phyloP scores from a whole-genome alignment of 2,888 invertebrate genomes.

The Ganaspis brasiliensis region DNA sequence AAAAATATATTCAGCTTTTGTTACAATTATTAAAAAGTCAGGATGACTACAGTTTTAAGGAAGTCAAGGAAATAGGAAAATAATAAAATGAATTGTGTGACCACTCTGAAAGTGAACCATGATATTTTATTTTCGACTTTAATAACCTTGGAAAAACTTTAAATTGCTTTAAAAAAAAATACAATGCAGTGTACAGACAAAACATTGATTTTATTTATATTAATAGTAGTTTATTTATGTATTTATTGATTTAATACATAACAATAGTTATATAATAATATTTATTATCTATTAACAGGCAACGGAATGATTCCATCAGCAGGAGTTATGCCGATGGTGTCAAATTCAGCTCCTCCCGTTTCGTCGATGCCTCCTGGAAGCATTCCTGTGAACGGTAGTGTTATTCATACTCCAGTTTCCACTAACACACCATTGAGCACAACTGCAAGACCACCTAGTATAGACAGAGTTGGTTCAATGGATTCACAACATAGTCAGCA shows the following conservation, averaged over 20 bases:
- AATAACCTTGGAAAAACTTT: too few relatives aligned
- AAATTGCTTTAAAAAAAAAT: too few relatives aligned
- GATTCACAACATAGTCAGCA: conserved; percentile 82
- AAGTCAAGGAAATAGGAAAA: too few relatives aligned
- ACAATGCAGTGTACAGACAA: too few relatives aligned
- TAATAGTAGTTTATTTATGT: too few relatives aligned
- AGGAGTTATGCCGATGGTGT: conserved; percentile 66
- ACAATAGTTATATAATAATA: conserved; percentile 1
- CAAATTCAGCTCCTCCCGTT: conserved; percentile 60
- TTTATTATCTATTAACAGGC: conserved; percentile 53
- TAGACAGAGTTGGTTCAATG: conserved; percentile 83
- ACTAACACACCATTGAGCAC: conserved; percentile 78
- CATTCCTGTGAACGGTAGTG: conserved; percentile 66
- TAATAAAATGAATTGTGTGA: too few relatives aligned
- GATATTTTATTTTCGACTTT: too few relatives aligned
- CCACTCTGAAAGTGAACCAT: too few relatives aligned
- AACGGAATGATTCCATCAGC: conserved; percentile 67
- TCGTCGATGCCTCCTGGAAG: conserved; percentile 57
- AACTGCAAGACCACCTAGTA: conserved; percentile 78
- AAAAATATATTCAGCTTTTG: too few relatives aligned
- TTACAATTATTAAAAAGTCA: too few relatives aligned
- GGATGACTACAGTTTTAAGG: too few relatives aligned
- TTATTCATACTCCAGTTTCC: conserved; percentile 76
- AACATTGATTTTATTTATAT: too few relatives aligned
- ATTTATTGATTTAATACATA: not conserved